Conservation (phyloP, 2,888 invertebrate genomes). For the Diaperis boleti region DNA sequence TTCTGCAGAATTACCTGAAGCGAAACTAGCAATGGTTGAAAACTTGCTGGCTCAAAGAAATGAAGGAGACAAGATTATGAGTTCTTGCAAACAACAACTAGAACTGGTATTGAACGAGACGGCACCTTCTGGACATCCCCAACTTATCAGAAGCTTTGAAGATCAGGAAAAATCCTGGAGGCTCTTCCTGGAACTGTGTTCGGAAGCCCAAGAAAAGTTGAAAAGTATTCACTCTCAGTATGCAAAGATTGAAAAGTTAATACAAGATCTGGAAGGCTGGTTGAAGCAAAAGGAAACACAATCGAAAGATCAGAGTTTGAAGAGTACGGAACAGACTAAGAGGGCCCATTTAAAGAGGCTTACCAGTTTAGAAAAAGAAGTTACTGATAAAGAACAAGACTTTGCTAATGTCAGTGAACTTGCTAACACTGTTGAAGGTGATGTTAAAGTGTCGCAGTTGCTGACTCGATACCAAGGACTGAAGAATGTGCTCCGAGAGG, state of each 20-base stretch:
- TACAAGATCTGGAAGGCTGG: conserved; percentile 87
- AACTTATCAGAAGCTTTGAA: conserved; percentile 79
- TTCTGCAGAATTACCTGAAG: conserved; percentile 82
- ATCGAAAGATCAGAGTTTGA: conserved; percentile 89
- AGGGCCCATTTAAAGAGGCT: conserved; percentile 82
- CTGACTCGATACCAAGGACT: conserved; percentile 86
- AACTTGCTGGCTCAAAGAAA: conserved; percentile 79
- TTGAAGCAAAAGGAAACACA: conserved; percentile 86
- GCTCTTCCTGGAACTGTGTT: conserved; percentile 79
- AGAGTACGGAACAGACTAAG: conserved; percentile 87
- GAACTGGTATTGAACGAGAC: conserved; percentile 82
- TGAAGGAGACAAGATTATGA: conserved; percentile 79
- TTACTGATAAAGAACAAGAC: conserved; percentile 75
- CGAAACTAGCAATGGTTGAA: conserved; percentile 80
- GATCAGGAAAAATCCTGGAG: conserved; percentile 82
- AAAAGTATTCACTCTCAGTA: conserved; percentile 83
- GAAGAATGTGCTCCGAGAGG: conserved; percentile 85
- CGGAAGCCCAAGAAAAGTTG: conserved; percentile 78
- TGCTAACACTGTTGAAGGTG: conserved; percentile 79
- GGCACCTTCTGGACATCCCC: conserved; percentile 80
- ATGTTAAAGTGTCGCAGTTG: conserved; percentile 82
- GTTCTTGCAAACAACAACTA: conserved; percentile 77
- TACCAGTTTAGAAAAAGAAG: conserved; percentile 77
- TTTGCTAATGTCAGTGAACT: conserved; percentile 77
- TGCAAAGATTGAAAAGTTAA: conserved; percentile 82